Conservation (phyloP, 92 coral and sea anemone genomes). For the Zoanthus sansibaricus region DNA sequence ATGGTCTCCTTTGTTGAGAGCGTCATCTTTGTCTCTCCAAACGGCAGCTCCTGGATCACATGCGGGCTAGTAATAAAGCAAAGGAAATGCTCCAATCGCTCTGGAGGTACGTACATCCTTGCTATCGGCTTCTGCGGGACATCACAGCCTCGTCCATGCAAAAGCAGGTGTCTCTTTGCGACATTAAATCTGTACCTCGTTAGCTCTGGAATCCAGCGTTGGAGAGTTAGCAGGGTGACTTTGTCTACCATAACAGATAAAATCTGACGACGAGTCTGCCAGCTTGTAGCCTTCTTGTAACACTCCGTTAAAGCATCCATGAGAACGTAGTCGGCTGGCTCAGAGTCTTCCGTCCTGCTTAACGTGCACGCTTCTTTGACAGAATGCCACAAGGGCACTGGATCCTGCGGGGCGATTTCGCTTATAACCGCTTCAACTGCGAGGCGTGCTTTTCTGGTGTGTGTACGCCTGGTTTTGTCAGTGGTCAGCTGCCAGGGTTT, state of each 20-base stretch:
- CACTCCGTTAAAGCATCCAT: conserved; percentile 62
- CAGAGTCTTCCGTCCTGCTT: conserved; percentile 21
- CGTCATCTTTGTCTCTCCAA: conserved; percentile 57
- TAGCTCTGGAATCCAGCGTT: conserved; percentile 50
- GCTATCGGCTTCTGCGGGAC: conserved; percentile 47
- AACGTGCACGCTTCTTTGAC: conserved; percentile 47
- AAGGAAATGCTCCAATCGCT: conserved; percentile 62
- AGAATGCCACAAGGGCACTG: conserved; percentile 60
- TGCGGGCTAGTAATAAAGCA: conserved; percentile 63
- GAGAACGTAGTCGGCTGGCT: conserved; percentile 52
- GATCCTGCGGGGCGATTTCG: conserved; percentile 69
- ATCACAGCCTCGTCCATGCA: conserved; percentile 59
- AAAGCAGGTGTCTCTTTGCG: conserved; percentile 58
- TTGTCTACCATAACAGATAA: conserved; percentile 57
- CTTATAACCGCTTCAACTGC: conserved; percentile 68
- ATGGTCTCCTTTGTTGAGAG: conserved; percentile 66
- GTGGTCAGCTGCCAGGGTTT: conserved; percentile 68
- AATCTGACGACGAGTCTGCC: conserved; percentile 59
- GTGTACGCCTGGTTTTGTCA: conserved; percentile 64
- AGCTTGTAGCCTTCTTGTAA: conserved; percentile 54
- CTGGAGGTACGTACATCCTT: conserved; percentile 56
- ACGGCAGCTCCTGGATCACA: conserved; percentile 69
- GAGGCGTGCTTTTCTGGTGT: conserved; percentile 67
- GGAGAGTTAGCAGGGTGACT: conserved; percentile 41
- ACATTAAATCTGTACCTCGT: conserved; percentile 53